A percentile compares a stretch with the other conserved stretches of the same genome.
phyloP scores from a whole-genome alignment of 2,797 vertebrate genomes.

The Alouatta caraya region DNA sequence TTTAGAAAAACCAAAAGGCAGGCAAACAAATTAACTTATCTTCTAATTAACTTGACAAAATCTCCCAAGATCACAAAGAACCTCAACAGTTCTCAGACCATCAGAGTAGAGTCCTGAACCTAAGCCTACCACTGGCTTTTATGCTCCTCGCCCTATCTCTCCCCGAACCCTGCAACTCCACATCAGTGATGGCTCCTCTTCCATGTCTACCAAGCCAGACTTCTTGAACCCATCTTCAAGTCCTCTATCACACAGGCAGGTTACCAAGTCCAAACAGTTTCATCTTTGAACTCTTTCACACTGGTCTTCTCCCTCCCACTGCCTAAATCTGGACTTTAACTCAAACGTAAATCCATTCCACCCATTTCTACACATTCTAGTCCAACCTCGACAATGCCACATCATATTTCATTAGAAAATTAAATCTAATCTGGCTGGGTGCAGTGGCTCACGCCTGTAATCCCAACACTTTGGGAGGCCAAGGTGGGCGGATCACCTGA shows the following conservation, averaged over 20 bases:
- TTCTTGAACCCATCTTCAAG: not conserved
- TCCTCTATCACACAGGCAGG: not conserved
- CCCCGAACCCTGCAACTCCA: not conserved
- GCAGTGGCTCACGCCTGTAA: no score
- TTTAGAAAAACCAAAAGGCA: no score
- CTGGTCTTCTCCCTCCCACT: not conserved
- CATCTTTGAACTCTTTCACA: not conserved
- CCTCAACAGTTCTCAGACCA: not conserved
- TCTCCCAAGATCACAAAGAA: not conserved
- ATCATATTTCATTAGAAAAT: not conserved
- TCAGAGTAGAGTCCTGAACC: not conserved
- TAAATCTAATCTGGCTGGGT: no score
- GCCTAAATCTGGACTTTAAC: not conserved
- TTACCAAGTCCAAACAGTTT: not conserved
- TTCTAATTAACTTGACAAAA: not conserved
- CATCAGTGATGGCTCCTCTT: not conserved
- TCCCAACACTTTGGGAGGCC: no score
- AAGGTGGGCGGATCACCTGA: no score
- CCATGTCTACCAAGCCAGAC: not conserved
- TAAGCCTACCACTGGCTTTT: not conserved
- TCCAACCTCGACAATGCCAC: not conserved
- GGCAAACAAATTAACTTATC: not conserved
- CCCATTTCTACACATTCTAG: not conserved
- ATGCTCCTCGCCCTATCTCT: rapidly evolving
- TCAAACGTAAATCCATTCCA: not conserved